Conservation (phyloP, 2,888 invertebrate genomes). For the Nephrotoma appendiculata region DNA sequence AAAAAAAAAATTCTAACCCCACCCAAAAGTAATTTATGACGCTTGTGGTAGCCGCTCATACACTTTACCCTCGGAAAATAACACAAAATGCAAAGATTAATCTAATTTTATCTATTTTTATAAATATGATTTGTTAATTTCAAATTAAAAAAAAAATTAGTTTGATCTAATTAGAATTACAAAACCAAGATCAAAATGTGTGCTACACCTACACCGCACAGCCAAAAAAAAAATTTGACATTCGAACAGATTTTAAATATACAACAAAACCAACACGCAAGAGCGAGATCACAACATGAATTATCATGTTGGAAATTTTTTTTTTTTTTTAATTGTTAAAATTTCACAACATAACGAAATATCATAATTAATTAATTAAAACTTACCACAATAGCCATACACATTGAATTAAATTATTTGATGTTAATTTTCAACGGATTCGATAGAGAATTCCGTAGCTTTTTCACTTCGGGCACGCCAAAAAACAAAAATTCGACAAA, state of each 20-base stretch:
- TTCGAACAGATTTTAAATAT: neutral
- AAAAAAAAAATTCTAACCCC: neutral
- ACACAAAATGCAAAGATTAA: neutral
- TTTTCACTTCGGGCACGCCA: neutral
- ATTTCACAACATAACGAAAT: neutral
- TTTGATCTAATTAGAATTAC: neutral
- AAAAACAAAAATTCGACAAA: neutral
- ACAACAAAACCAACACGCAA: neutral
- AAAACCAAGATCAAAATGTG: neutral
- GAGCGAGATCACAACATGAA: neutral
- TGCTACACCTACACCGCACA: neutral
- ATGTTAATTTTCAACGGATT: neutral
- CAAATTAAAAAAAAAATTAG: neutral
- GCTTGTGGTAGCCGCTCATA: neutral
- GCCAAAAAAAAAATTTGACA: neutral
- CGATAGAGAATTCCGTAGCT: neutral
- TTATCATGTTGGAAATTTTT: neutral
- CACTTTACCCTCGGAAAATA: neutral
- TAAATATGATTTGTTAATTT: neutral
- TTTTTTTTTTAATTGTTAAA: neutral
- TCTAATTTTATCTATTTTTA: neutral
- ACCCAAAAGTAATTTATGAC: neutral
- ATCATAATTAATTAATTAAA: neutral
- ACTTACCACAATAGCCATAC: conserved; percentile 77
- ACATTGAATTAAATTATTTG: conserved; percentile 38